These are phyloP conservation scores for Pomacea maculata DNA, from an alignment of 1,140 invertebrate species.

Conservation along the genomic window DNA sequence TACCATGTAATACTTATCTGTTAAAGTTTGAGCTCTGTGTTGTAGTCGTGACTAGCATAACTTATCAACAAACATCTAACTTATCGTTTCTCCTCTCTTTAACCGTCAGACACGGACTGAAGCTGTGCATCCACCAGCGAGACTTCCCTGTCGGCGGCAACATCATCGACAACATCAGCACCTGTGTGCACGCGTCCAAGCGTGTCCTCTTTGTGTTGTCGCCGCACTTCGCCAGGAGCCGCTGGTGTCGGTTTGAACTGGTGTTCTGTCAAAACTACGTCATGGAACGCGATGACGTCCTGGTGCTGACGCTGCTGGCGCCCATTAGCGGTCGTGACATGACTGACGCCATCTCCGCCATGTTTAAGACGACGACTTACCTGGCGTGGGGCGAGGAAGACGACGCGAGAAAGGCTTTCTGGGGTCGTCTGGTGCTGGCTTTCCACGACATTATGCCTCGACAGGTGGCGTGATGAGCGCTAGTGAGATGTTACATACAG, in stretches of 20 bases:
- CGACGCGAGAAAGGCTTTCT: background rate
- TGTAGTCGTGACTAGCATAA: no score
- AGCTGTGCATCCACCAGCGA: slow-evolving; percentile 50
- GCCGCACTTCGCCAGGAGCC: slow-evolving; percentile 36
- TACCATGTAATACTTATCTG: no score
- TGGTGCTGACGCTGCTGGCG: slow-evolving; percentile 29
- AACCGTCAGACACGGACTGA: slow-evolving; percentile 1
- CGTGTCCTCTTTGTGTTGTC: slow-evolving; percentile 42
- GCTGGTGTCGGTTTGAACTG: slow-evolving; percentile 60
- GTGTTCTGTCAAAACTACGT: slow-evolving; percentile 52
- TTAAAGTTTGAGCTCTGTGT: no score
- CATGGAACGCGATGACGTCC: slow-evolving; percentile 15
- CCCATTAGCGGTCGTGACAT: slow-evolving; percentile 22
- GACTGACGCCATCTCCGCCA: slow-evolving; percentile 9
- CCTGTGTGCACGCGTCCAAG: slow-evolving; percentile 39
- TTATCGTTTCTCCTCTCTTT: no score
- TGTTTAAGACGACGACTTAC: slow-evolving; percentile 26
- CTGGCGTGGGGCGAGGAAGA: slow-evolving; percentile 16
- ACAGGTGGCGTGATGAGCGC: no score
- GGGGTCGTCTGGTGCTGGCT: slow-evolving; percentile 4
- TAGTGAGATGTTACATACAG: no score
- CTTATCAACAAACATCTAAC: no score
- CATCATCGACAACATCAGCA: slow-evolving; percentile 46
- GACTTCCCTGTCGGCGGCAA: slow-evolving; percentile 45
- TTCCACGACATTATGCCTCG: background rate